Evolutionary conservation across 2,888 invertebrate genomes (phyloP), one percentile per base, ranked within the genome.

Genomic region (Sceliomorpha sp.): DNA sequence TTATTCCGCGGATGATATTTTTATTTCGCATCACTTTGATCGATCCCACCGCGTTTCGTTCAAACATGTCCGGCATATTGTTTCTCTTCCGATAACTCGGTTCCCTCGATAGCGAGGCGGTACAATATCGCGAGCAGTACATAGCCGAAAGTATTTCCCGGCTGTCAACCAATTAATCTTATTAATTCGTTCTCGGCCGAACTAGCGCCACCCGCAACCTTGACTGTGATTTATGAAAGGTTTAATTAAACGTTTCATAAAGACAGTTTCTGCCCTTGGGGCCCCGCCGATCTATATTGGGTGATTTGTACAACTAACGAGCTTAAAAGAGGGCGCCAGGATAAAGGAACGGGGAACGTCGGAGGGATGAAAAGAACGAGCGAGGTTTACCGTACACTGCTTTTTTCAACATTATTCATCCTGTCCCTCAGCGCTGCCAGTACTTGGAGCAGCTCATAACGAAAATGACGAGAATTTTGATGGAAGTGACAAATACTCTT

Each of bases 131-230:
- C 39, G 29, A 39, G 42, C 42, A 34, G 31, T 29, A 24, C 39
- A 59, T 31, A 27, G 40, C 62, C 77, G 72, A 82, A 82, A 85
- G 76, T 82, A 81, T 84, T 84, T 83, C 80, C 77, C 68, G 76
- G 76, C 80, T 84, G 84, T 83, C 85, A 82, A 82, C 84, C 84
- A 84, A 85, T 85, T 85, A 85, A 85, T 85, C 85, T 84, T 84
- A 85, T 85, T 85, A 84, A 85, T 85, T 85, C 80, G 83, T 83
- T 83, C 77, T 70, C 73, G 63, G 67, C 71, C 71, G 47, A 69
- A 36, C 63, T 63, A 68, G 50, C 60, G 58, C 69, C 70, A 63
- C 63, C 64, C 60, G 59, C 68, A 67, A 63, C 55, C 59, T 58
- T 59, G 63, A 62, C 58, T 59, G 42, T 64, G 63, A 70, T 84